Evolutionary conservation across 2,113 vertebrate genomes (phyloP), one percentile per base, ranked within the genome.

Genomic region (Myrmecophaga tridactyla): DNA sequence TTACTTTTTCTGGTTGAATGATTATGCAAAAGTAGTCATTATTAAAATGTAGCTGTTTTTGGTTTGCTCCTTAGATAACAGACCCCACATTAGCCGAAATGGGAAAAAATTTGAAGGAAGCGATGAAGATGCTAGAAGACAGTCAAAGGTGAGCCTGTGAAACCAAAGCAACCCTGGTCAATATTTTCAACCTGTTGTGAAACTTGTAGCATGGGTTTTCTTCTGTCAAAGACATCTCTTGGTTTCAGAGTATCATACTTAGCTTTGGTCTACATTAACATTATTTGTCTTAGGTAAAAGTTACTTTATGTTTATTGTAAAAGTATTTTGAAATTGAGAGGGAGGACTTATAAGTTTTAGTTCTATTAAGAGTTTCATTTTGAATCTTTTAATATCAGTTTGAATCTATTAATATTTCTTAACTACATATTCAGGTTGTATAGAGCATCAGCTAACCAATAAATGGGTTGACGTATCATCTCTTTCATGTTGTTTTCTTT

Each of bases 21-120:
- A 31, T 36, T 27, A 80, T 82, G 29, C 31, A 65, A 27, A 95
- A 75, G 29, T 83, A 65, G 39, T 86, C 11, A 84, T 41, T 72
- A 56, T 92, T 65, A 60, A 87, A 56, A 21, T 63, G 67, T 60
- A 77, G 65, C 46, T 41, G 4, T 60, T 77, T 85, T 60, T 9
- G n/a, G 4, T 83, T 41, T 77, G 8, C 83, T 86, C 92, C 18
- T 27, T 53, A 98, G 98, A 98, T 99, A 99, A 98, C 99, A 36
- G 99, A 99, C 96, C 98, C 99, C 62, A 98, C 98, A 3, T 98
- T 99, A 69, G 98, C 98, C 96, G 99, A 99, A 97, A 99, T 99
- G 98, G 99, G 99, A 39, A 99, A 98, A 94, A 99, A 99, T 97
- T 98, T 99, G 97, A 99, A 99, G 7, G 99, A 99, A 94, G 99